phyloP scores from a whole-genome alignment of 2,797 vertebrate species.

The Cyclopterus lumpus region DNA sequence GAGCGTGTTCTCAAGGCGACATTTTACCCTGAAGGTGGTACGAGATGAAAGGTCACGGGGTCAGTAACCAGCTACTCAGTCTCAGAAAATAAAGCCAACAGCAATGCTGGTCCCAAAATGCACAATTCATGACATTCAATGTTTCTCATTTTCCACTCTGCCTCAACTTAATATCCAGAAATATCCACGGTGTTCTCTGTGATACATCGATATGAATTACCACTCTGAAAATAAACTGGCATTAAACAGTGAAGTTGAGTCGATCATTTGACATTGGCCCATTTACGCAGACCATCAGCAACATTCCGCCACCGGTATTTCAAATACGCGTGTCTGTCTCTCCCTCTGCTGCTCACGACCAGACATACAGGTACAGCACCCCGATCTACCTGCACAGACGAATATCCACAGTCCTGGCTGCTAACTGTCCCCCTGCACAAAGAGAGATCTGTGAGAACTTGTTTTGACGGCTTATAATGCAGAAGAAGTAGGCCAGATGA shows the following conservation, averaged over 20 bases:
- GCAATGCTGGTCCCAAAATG: too few relatives aligned
- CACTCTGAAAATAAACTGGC: not conserved
- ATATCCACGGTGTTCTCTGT: not conserved
- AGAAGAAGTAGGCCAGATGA: slow-evolving; percentile 66
- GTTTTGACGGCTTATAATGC: slow-evolving; percentile 68
- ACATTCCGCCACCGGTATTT: not conserved
- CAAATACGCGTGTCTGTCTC: not conserved
- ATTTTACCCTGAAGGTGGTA: not conserved
- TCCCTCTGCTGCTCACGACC: slow-evolving; percentile 6
- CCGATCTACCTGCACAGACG: not conserved
- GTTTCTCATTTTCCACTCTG: not conserved
- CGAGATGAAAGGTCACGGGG: not conserved
- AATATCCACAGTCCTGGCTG: slow-evolving; percentile 2
- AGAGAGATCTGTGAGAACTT: slow-evolving; percentile 60
- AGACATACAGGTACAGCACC: not conserved
- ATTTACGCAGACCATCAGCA: not conserved
- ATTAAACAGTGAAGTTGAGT: not conserved
- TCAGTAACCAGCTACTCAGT: not conserved
- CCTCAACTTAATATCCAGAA: not conserved
- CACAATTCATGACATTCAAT: not conserved
- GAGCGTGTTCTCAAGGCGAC: not conserved
- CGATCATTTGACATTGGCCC: slow-evolving; percentile 7
- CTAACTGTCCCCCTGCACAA: slow-evolving; percentile 55
- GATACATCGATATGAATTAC: not conserved
- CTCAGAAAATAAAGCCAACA: not conserved